Evolutionary conservation across 2,888 invertebrate genomes (phyloP).

Genomic region (Lithosia quadra): DNA sequence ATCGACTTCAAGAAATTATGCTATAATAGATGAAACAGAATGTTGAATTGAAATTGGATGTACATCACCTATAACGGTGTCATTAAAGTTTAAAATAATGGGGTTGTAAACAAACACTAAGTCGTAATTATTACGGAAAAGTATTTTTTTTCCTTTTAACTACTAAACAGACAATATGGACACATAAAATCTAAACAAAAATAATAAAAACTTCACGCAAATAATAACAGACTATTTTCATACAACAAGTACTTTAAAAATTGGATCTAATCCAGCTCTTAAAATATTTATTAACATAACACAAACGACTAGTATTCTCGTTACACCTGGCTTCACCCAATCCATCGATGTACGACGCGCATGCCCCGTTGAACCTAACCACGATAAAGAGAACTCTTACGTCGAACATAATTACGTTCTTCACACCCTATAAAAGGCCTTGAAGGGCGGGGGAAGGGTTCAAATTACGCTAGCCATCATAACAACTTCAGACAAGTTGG

Average conservation of each 20-base stretch:
- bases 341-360: slow-evolving; percentile 64
- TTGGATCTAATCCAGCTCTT: slow-evolving; percentile 24
- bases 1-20: not conserved
- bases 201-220: no score
- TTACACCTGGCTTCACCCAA: slow-evolving; percentile 48
- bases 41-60: not conserved
- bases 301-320: slow-evolving; percentile 27
- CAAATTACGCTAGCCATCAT: slow-evolving; percentile 51
- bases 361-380: slow-evolving; percentile 60
- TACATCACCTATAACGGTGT: not conserved
- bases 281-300: slow-evolving; percentile 31
- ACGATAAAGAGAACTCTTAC: slow-evolving; percentile 51
- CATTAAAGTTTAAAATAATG: no score
- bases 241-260: slow-evolving; percentile 9
- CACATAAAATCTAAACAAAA: no score
- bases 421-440: slow-evolving; percentile 47
- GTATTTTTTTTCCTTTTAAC: no score
- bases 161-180: no score
- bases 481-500: slow-evolving; percentile 65
- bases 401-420: slow-evolving; percentile 48
- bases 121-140: no score
- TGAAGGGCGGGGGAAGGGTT: slow-evolving; percentile 43
- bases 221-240: not conserved
- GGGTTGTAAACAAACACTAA: no score
- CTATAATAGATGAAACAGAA: not conserved